Percentiles rank a stretch among this genome's conserved stretches.
These are phyloP conservation scores for Thryonomys swinderianus DNA, from an alignment of 2,113 vertebrate genomes.

Conservation along the genomic window DNA sequence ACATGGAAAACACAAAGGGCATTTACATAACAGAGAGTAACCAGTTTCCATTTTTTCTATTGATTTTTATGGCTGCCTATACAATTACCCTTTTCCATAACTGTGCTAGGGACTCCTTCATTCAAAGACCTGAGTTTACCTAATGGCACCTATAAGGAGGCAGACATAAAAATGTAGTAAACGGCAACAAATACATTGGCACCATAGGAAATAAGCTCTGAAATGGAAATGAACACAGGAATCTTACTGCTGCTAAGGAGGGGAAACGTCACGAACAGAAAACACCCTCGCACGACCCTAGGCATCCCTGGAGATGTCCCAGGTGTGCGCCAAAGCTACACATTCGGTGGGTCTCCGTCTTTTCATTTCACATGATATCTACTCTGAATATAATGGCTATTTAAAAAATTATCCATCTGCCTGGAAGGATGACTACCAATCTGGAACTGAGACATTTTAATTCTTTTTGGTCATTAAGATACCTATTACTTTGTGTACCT, in stretches of 20 bases:
- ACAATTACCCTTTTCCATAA: slow-evolving; percentile 17
- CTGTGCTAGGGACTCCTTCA: slow-evolving; percentile 59
- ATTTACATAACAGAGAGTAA: not conserved
- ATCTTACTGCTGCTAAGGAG: slow-evolving; percentile 51
- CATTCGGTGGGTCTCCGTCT: not conserved
- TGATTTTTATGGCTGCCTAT: slow-evolving; percentile 13
- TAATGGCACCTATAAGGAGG: slow-evolving; percentile 59
- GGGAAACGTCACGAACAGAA: not conserved
- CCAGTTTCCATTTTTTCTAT: slow-evolving; percentile 1
- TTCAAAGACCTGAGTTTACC: slow-evolving; percentile 72
- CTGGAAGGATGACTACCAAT: not conserved
- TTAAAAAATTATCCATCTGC: not conserved
- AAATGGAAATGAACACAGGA: slow-evolving; percentile 25
- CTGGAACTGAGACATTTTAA: not conserved
- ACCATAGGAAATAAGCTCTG: slow-evolving; percentile 21
- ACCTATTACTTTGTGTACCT: not conserved
- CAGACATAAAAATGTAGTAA: slow-evolving; percentile 59
- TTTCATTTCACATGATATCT: not conserved
- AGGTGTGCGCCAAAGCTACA: not conserved
- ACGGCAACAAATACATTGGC: slow-evolving; percentile 57
- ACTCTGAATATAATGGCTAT: not conserved
- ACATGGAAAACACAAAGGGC: not conserved
- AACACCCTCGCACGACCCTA: not conserved
- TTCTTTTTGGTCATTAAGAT: not conserved
- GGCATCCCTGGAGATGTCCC: not conserved